Base-by-base conservation (phyloP, 2,113 vertebrate genomes). In the Pungitius pungitius region DNA sequence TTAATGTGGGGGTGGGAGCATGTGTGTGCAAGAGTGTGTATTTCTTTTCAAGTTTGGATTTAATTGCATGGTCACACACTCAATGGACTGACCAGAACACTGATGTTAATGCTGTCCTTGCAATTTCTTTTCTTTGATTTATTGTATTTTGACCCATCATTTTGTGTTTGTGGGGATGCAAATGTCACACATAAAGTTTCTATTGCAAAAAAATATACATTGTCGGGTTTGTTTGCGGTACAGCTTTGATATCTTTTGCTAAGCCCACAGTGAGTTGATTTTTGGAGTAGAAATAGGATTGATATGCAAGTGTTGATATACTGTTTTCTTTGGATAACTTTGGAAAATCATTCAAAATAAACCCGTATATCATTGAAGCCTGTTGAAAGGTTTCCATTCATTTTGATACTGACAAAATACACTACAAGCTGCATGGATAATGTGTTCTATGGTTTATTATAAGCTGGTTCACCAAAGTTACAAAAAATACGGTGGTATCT, bases 91-190 rank as follows among this genome's bases (percentile, higher is more conserved):
- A 66, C 42, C 26, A 49, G 39, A 60, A 5, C 14, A 54, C 73
- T 40, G 73, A 75, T 82, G 68, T 84, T 80, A 62, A 78, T 69
- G 76, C 73, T 80, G 76, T 82, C 51, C 61, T 74, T 49, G 30
- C 57, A 73, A 56, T 81, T 90, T 91, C 22, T 30, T 42, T 69
- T 58, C 24, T 66, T 89, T 75, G 51, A 69, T 79, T 81, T 59
- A 20, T 5, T 75, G 56, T 77, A 8, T 26, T 72, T 87, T 83
- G 22, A 22, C 47, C 84, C 72, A 82, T 81, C 60, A 62, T 86
- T 81, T 88, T 92, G 87, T 89, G 82, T 89, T 88, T 81, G 86
- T 89, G 85, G 86, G 82, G 72, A 82, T 85, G 79, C 81, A 88
- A 79, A 80, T 75, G 77, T 85, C 75, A 81, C 84, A 78, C 75